Conservation (phyloP, 2,888 invertebrate species). For the Oxytorus armatus region DNA sequence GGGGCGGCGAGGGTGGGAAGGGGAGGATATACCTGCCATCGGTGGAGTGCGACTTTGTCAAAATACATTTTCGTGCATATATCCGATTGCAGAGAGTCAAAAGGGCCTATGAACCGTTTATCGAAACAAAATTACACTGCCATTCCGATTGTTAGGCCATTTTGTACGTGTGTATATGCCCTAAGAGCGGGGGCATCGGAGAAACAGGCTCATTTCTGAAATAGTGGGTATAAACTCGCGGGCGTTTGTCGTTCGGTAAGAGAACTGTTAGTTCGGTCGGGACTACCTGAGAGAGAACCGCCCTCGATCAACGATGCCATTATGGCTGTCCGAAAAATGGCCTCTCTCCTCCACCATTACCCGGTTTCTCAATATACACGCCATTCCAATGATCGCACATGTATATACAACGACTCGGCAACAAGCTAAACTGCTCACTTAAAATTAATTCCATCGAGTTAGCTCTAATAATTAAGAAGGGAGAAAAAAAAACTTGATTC, state of each 20-base stretch:
- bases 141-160: constrained; percentile 4
- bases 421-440: constrained; percentile 58
- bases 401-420: constrained; percentile 29
- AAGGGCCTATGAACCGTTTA: constrained; percentile 7
- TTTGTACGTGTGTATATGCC: background rate
- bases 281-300: constrained; percentile 63
- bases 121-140: background rate
- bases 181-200: constrained; percentile 15
- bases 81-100: constrained; percentile 1
- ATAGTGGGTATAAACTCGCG: constrained; percentile 31
- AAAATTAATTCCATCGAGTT: constrained; percentile 57
- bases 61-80: constrained; percentile 70
- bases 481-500: constrained; percentile 23
- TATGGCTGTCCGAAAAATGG: constrained; percentile 67
- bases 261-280: constrained; percentile 33
- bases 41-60: constrained; percentile 73
- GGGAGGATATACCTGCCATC: constrained; percentile 72
- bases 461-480: constrained; percentile 21
- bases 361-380: constrained; percentile 51
- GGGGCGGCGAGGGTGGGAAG: too few species aligned
- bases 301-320: constrained; percentile 69
- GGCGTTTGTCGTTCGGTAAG: constrained; percentile 33
- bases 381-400: constrained; percentile 30
- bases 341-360: constrained; percentile 51
- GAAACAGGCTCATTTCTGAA: constrained; percentile 52